Evolutionary conservation across 2,113 vertebrate species (phyloP), one percentile per base, ranked within the genome.

Genomic region (Pristiophorus japonicus): DNA sequence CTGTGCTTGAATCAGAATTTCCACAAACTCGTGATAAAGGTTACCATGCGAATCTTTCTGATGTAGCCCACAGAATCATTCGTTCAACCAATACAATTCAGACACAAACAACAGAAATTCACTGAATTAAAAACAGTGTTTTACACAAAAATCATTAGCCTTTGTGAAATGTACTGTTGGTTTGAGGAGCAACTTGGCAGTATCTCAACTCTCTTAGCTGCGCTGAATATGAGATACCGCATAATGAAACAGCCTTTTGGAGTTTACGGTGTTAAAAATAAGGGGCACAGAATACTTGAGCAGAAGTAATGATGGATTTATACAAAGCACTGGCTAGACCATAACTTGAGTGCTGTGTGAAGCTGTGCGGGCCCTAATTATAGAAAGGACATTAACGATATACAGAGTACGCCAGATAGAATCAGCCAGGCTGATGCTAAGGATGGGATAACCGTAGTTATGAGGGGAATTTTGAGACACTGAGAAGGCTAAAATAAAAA

Each of bases 111-210:
- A n/a, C 87, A n/a, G 55, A 59, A 62, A 92, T 34, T 6, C 51
- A 12, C 51, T 34, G 30, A 90, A 62, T 90, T 55, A 90, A 62
- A 59, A 92, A 22, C 59, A 8, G 18, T 38, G 88, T 45, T 92
- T 63, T 20, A 63, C 59, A 63, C 59, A 92, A 63, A 92, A 63
- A 42, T 92, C 59, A 38, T 92, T 63, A 92, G 55, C 0, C 0
- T 63, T 38, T 92, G 59, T 38, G 88, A 92, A 92, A n/a, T 38
- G 88, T 20, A 92, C 88, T 63, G 59, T 63, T 92, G 88, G 22
- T 34, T 92, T 63, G 88, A 38, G 88, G 18, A 24, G 38, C 34
- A 20, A 22, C 34, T 65, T 92, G 88, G 59, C 55, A 38, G n/a
- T 7, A 3, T 2, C 59, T 92, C 59, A 63, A 62, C 30, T 65